These are phyloP conservation scores for Orthonychiurus folsomi DNA, from an alignment of 2,888 invertebrate species.

Conservation along the genomic window DNA sequence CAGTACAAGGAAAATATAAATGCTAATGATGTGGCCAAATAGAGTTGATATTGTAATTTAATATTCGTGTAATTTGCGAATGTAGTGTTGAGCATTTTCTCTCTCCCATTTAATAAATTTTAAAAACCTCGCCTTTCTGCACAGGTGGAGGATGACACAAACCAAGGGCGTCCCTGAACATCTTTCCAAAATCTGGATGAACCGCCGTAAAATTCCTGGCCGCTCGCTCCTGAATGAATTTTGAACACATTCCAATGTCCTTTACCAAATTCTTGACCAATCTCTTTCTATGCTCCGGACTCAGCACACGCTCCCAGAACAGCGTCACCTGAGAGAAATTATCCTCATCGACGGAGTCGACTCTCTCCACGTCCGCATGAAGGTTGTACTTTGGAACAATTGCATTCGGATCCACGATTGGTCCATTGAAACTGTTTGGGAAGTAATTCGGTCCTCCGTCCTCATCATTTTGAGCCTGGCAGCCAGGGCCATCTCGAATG, in stretches of 20 bases:
- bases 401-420: constrained; percentile 60
- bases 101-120: too few species aligned
- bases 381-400: constrained; percentile 53
- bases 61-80: too few species aligned
- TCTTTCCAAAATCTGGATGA: constrained; percentile 66
- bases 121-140: too few species aligned
- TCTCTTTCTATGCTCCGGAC: constrained; percentile 60
- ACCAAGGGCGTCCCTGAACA: constrained; percentile 48
- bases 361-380: constrained; percentile 66
- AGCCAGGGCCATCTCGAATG: constrained; percentile 80
- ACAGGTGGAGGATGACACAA: too few species aligned
- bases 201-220: constrained; percentile 73
- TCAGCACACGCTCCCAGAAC: constrained; percentile 74
- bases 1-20: too few species aligned
- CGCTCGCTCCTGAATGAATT: constrained; percentile 77
- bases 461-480: constrained; percentile 57
- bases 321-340: constrained; percentile 74
- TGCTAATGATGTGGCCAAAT: too few species aligned
- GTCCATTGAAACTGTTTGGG: constrained; percentile 91
- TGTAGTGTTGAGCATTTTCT: too few species aligned
- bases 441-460: constrained; percentile 91
- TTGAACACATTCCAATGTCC: constrained; percentile 65
- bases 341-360: constrained; percentile 75
- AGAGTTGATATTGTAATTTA: too few species aligned
- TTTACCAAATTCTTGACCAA: constrained; percentile 70